A percentile compares a stretch with the other conserved stretches of the same genome.
These are phyloP conservation scores for Oopsacas minuta DNA, from an alignment of 37 sponge, comb jelly and placozoan species.

Conservation along the genomic window DNA sequence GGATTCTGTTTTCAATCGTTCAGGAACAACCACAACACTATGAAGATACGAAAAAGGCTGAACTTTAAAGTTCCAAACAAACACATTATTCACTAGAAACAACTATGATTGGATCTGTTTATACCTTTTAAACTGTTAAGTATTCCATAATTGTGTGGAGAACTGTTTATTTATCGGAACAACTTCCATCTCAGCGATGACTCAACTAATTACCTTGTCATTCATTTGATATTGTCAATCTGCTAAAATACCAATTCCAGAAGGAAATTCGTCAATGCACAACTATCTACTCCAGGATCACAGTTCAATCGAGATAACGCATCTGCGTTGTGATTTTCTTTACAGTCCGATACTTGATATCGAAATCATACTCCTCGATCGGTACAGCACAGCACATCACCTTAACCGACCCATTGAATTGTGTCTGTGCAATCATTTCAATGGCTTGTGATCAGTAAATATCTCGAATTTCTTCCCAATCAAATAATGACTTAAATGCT, in stretches of 20 bases:
- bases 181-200: not conserved
- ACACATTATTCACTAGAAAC: not conserved
- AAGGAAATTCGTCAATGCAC: not conserved
- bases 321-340: slow-evolving; percentile 16
- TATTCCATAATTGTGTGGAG: not conserved
- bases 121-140: not conserved
- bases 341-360: not conserved
- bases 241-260: not conserved
- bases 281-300: not conserved
- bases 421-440: not conserved
- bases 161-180: not conserved
- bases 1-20: not conserved
- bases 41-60: not conserved
- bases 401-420: not conserved
- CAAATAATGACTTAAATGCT: not conserved
- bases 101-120: not conserved
- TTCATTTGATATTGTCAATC: not conserved
- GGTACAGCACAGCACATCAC: not conserved
- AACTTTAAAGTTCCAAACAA: not conserved
- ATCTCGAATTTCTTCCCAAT: slow-evolving; percentile 3
- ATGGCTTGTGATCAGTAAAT: not conserved
- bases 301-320: not conserved
- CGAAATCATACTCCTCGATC: not conserved
- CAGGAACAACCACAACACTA: not conserved
- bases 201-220: not conserved